Evolutionary conservation across 1,140 invertebrate genomes (phyloP), one percentile per base, ranked within the genome.

Genomic region (Schlechtendalia chinensis): DNA sequence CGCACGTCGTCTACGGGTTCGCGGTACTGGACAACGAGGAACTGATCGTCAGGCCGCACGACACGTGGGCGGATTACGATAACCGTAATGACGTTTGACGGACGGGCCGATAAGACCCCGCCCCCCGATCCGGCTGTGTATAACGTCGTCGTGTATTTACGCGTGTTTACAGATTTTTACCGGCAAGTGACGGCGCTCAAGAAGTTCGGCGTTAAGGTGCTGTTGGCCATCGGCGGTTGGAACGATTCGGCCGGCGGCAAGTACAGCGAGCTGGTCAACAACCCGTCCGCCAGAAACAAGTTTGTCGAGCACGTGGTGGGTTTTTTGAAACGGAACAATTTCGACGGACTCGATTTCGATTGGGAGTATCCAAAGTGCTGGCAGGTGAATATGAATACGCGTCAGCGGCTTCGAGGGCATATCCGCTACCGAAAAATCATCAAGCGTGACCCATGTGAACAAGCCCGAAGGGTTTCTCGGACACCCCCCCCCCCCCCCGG

Each of bases 1-100:
- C 91, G 0, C 92, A 93, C 83, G 89, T 93, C 61, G 88, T 93
- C 11, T 93, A 93, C 83, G 91, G 91, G 3, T 93, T 93, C 84
- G 91, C 90, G 19, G 89, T 91, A 4, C 84, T 92, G 16, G 88
- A 92, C 83, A 86, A 86, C 17, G 86, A 90, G 24, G 85, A 87
- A 45, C 82, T 91, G 3, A 86, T 88, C 0, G 91, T 92, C n/a
- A 90, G 89, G 84, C 88, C 90, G 0, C 90, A 91, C 81, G 91
- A 92, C 82, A 86, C 88, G 29, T 91, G 91, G 91, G 89, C 90
- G 0, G 91, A 91, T 84, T 87, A 89, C 75, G 90, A 91, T 82
- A 91, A 91, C 81, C 87, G 87, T 89, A n/a, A n/a, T n/a, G n/a
- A 88, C 84, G 85, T 84, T 39, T 19, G 32, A n/a, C n/a, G n/a